Evolutionary conservation across 2,888 invertebrate species (phyloP).

Genomic region (Mesodorylaimus sp.): DNA sequence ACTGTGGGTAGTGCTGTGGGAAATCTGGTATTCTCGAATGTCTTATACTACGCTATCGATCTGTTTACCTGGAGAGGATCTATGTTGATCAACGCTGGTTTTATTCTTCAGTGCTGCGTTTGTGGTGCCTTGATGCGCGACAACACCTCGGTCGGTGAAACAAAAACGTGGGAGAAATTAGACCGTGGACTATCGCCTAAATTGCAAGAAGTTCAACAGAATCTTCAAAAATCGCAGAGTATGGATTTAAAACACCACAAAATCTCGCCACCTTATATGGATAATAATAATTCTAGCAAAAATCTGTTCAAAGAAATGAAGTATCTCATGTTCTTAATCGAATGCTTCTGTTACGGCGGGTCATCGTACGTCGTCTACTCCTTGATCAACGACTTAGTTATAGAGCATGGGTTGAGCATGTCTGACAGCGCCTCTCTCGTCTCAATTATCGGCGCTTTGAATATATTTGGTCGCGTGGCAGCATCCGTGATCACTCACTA

Average conservation of each 20-base stretch:
- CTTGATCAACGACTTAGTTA: conserved; percentile 5
- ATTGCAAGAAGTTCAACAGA: no score
- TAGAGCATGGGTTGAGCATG: not conserved
- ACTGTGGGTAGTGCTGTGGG: conserved; percentile 33
- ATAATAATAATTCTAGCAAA: no score
- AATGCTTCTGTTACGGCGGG: conserved; percentile 4
- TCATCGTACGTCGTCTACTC: conserved; percentile 10
- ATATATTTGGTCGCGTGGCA: conserved; percentile 6
- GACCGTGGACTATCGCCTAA: no score
- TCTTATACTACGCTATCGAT: conserved; percentile 23
- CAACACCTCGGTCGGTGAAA: no score
- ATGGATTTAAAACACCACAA: no score
- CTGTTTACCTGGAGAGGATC: conserved; percentile 30
- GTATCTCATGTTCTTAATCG: conserved; percentile 2
- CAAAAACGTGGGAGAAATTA: no score
- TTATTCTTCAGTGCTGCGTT: not conserved
- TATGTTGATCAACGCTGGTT: conserved; percentile 23
- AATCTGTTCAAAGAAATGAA: not conserved
- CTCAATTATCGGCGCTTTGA: conserved; percentile 5
- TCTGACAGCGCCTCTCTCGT: conserved; percentile 5
- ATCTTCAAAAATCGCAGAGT: no score
- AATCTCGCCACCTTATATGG: no score
- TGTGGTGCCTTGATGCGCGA: not conserved
- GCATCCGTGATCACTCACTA: conserved; percentile 4
- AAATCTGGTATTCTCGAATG: conserved; percentile 30